Evolutionary conservation across 2,888 invertebrate genomes (phyloP), one percentile per base, ranked within the genome.

Genomic region (Tineola bisselliella): DNA sequence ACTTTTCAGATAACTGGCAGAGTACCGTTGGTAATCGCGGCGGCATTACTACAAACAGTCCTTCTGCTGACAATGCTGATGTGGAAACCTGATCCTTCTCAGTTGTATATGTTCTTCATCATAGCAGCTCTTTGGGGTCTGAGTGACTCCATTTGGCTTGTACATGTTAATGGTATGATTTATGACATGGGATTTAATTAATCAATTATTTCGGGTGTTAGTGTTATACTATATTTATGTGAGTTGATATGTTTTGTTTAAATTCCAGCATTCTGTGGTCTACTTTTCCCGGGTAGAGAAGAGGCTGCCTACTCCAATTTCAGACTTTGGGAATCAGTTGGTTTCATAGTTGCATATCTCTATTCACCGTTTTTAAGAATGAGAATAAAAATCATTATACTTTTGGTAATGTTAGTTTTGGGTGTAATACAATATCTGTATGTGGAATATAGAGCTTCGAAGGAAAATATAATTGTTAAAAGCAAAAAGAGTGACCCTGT

Each of bases 221-320:
- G n/a, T n/a, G n/a, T n/a, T n/a, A n/a, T n/a, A n/a, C n/a, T n/a
- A n/a, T n/a, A n/a, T n/a, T n/a, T n/a, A n/a, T n/a, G n/a, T n/a
- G n/a, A n/a, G n/a, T n/a, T n/a, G n/a, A n/a, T n/a, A n/a, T n/a
- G n/a, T n/a, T n/a, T n/a, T n/a, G n/a, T n/a, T n/a, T n/a, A n/a
- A n/a, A n/a, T 54, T 76, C 74, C 75, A 88, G 89, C 89, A 0
- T 88, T 90, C 69, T 91, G 90, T 77, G 91, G 91, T 0, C 84
- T 89, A 19, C 76, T 92, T n/a, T 91, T 91, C 70, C 88, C 88
- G 0, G 83, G 87, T 0, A 76, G 88, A 65, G 88, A 91, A 68
- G 92, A 92, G 68, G 91, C 91, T 0, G 91, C 91, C 0, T 92
- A 91, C 78, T 89, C 91, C 44, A 92, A 91, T 79, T 92, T 91